Evolutionary conservation across 2,113 vertebrate genomes (phyloP).

Genomic region (Pseudonaja textilis): DNA sequence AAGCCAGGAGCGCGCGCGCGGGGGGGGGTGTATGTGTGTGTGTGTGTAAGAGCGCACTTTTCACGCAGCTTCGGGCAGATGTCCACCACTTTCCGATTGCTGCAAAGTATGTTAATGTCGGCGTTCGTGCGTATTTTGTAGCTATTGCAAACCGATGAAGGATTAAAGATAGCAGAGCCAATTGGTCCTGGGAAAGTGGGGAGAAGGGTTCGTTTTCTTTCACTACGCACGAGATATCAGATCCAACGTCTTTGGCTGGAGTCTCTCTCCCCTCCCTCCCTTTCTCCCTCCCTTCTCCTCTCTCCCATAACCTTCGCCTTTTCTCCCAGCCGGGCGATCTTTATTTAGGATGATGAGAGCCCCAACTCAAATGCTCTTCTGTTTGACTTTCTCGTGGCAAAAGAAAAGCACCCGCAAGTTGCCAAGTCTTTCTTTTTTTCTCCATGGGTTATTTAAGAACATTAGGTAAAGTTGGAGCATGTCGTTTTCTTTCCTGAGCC

Average conservation of each 20-base stretch:
- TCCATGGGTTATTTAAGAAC: conserved; percentile 38
- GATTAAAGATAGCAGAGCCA: background rate
- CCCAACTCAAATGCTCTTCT: conserved; percentile 11
- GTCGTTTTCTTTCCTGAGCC: conserved; percentile 2
- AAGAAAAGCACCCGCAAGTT: conserved; percentile 31
- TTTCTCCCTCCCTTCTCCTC: no score
- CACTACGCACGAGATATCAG: conserved; percentile 17
- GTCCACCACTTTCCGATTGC: background rate
- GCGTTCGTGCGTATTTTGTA: background rate
- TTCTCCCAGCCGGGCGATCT: conserved; percentile 13
- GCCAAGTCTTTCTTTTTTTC: background rate
- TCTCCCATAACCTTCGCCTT: background rate
- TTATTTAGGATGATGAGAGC: background rate
- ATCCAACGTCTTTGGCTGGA: conserved; percentile 17
- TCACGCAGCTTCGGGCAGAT: background rate
- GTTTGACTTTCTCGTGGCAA: conserved; percentile 41
- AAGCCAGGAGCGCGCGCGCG: background rate
- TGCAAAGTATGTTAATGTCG: background rate
- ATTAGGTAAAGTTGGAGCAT: conserved; percentile 14
- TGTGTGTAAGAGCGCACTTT: no score
- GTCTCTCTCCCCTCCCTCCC: conserved; percentile 16
- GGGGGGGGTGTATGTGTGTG: fast-evolving
- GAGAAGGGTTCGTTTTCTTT: conserved; percentile 16
- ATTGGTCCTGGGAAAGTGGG: conserved; percentile 2
- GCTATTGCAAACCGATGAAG: background rate